Conservation (phyloP, 2,113 vertebrate species). For the Pithys albifrons region DNA sequence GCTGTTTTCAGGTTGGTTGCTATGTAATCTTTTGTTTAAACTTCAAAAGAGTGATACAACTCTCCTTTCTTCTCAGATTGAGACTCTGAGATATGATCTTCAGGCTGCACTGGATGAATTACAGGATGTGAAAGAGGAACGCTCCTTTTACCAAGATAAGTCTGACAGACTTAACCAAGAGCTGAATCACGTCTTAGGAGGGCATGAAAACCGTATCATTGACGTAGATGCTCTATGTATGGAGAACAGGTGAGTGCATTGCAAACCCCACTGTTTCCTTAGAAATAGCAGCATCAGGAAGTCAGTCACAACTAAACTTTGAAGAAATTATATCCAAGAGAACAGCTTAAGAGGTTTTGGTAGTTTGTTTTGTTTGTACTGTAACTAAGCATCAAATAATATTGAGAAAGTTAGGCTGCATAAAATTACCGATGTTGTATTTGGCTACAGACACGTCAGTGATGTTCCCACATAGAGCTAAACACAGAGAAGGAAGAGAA, state of each 20-base stretch:
- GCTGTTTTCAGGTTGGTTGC: background rate
- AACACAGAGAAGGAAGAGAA: background rate
- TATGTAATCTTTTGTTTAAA: background rate
- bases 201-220: constrained; percentile 86
- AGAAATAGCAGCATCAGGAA: background rate
- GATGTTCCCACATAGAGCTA: background rate
- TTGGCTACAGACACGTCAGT: background rate
- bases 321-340: background rate
- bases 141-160: constrained; percentile 92
- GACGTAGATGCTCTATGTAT: constrained; percentile 94
- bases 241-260: constrained; percentile 87
- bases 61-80: constrained; percentile 78
- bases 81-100: constrained; percentile 86
- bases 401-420: background rate
- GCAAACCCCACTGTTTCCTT: background rate
- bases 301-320: background rate
- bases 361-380: background rate
- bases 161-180: constrained; percentile 91
- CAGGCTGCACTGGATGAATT: constrained; percentile 90
- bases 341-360: background rate
- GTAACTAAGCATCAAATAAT: background rate
- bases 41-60: background rate
- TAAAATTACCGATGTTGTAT: background rate
- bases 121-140: constrained; percentile 89
- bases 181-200: constrained; percentile 91